Conservation (phyloP, 2,797 vertebrate species). For the Bradypodion ventrale region DNA sequence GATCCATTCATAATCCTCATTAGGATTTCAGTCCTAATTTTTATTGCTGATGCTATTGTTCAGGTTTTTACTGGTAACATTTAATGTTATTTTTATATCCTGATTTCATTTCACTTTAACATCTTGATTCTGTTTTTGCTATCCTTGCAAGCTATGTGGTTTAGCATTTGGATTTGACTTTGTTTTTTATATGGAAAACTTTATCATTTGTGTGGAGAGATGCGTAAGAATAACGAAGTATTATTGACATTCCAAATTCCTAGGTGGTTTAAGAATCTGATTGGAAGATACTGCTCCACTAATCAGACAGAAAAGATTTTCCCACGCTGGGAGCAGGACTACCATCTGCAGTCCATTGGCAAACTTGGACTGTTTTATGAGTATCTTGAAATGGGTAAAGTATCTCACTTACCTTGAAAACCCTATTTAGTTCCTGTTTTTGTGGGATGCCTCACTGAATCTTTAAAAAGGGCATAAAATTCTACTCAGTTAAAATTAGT, state of each 20-base stretch:
- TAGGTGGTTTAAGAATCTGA: constrained; percentile 92
- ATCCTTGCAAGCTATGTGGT: too few species aligned
- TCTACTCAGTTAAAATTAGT: background rate
- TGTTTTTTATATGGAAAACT: too few species aligned
- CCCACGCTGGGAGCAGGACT: constrained; percentile 95
- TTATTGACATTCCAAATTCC: constrained; percentile 32
- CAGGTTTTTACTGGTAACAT: too few species aligned
- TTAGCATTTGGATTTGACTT: too few species aligned
- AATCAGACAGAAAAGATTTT: constrained; percentile 75
- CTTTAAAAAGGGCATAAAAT: background rate
- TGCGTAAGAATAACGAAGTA: constrained; percentile 33
- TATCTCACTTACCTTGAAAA: too few species aligned
- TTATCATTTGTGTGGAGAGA: too few species aligned
- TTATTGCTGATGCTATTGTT: too few species aligned
- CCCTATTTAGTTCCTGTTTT: constrained; percentile 21
- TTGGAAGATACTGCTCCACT: constrained; percentile 77
- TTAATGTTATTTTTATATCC: too few species aligned
- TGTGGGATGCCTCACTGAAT: background rate
- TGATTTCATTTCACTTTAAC: too few species aligned
- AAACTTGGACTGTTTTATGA: constrained; percentile 92
- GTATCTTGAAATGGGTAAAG: constrained; percentile 96
- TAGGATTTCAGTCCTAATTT: too few species aligned
- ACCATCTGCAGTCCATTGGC: constrained; percentile 83
- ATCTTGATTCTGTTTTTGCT: too few species aligned
- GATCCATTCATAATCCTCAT: too few species aligned